These are phyloP conservation scores for Clarias batrachus DNA, from an alignment of 2,113 vertebrate species.

Conservation along the genomic window DNA sequence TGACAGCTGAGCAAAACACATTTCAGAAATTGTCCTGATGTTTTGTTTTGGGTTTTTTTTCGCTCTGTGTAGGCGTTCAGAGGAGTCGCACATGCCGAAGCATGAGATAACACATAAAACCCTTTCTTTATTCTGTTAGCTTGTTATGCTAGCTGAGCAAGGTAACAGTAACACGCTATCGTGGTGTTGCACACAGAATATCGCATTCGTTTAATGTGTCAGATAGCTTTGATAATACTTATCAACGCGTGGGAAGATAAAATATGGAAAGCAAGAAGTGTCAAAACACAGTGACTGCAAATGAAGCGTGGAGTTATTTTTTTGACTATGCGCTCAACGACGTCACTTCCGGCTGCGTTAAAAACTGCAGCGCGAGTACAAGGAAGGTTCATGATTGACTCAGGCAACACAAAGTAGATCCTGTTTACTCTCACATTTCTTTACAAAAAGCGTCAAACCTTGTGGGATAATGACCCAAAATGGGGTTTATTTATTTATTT, in stretches of 20 bases:
- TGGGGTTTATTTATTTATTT: not conserved
- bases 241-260: not conserved
- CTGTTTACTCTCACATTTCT: not conserved
- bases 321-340: not conserved
- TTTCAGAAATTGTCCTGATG: not conserved
- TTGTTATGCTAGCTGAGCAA: not conserved
- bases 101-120: not conserved
- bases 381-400: not conserved
- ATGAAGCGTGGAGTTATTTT: not conserved
- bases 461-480: not conserved
- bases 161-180: not conserved
- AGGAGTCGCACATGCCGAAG: not conserved
- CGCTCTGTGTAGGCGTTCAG: not conserved
- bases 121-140: not conserved
- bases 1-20: not conserved
- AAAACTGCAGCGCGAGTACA: not conserved
- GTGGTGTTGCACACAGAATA: not conserved
- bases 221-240: not conserved
- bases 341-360: conserved; percentile 29
- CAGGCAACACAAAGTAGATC: not conserved
- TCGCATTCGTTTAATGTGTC: not conserved
- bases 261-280: not conserved
- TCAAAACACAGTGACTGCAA: not conserved
- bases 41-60: not conserved
- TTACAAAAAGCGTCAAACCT: not conserved